Conservation (phyloP, 2,113 vertebrate genomes). For the Candoia aspera region DNA sequence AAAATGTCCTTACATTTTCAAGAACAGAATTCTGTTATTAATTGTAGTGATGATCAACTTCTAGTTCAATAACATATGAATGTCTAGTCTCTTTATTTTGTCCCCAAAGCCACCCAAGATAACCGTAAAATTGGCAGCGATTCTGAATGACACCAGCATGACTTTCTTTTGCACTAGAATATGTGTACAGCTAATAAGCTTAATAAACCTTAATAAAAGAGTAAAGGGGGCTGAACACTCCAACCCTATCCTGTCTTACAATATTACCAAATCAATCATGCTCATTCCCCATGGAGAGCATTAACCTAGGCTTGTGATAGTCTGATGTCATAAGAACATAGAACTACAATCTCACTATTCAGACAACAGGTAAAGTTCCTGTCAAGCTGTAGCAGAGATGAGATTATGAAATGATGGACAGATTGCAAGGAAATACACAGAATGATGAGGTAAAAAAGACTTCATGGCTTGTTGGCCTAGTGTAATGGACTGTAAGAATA, state of each 20-base stretch:
- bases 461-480: not conserved
- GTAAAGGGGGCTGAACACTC: not conserved
- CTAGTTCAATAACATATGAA: not conserved
- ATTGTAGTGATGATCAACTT: not conserved
- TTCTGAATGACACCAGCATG: not conserved
- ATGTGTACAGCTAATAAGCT: not conserved
- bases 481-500: not conserved
- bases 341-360: not conserved
- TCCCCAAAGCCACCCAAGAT: not conserved
- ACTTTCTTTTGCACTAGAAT: not conserved
- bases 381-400: not conserved
- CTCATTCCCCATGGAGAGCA: not conserved
- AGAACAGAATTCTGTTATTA: not conserved
- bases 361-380: not conserved
- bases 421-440: not conserved
- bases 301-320: not conserved
- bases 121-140: not conserved
- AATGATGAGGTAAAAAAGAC: not conserved
- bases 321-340: not conserved
- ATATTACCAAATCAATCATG: not conserved
- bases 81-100: not conserved
- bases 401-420: not conserved
- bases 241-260: not conserved
- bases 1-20: accelerated
- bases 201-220: not conserved